A percentile compares a stretch with the other conserved stretches of the same genome.
These are phyloP conservation scores for Euschistus heros DNA, from an alignment of 1,140 invertebrate genomes.

Conservation along the genomic window DNA sequence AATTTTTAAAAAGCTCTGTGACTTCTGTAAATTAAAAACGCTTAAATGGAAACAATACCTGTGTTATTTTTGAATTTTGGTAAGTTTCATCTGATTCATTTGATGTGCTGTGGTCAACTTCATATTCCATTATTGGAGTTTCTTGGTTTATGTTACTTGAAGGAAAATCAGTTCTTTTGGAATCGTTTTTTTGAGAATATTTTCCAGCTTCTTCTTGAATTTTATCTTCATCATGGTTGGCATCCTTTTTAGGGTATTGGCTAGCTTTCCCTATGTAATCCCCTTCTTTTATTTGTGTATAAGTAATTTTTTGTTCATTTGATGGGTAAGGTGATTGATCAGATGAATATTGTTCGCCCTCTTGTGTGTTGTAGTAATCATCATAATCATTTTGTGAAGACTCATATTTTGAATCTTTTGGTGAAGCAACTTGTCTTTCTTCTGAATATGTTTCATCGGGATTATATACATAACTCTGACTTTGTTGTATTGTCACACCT, in stretches of 20 bases:
- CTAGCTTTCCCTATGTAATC: neutral
- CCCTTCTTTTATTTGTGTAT: neutral
- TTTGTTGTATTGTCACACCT: constrained; percentile 31
- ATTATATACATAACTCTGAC: constrained; percentile 29
- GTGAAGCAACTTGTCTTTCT: neutral
- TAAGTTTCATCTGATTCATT: no score
- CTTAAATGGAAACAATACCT: no score
- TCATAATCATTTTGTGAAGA: constrained; percentile 23
- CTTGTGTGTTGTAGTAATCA: constrained; percentile 20
- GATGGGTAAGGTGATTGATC: constrained; percentile 29
- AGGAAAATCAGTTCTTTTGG: no score
- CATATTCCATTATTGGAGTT: no score
- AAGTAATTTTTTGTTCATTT: constrained; percentile 23
- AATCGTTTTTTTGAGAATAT: no score
- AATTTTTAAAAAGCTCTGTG: no score
- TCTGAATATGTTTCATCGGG: constrained; percentile 15
- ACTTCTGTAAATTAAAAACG: no score
- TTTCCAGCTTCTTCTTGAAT: neutral
- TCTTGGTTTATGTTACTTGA: no score
- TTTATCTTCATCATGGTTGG: neutral
- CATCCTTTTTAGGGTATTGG: neutral
- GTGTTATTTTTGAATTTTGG: no score
- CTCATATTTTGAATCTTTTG: constrained; percentile 3
- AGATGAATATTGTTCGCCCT: neutral
- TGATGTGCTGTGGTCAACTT: no score